Percentiles rank a stretch among this genome's conserved stretches.
phyloP scores from a whole-genome alignment of 2,888 invertebrate genomes.

The Chrysotoxum bicinctum region DNA sequence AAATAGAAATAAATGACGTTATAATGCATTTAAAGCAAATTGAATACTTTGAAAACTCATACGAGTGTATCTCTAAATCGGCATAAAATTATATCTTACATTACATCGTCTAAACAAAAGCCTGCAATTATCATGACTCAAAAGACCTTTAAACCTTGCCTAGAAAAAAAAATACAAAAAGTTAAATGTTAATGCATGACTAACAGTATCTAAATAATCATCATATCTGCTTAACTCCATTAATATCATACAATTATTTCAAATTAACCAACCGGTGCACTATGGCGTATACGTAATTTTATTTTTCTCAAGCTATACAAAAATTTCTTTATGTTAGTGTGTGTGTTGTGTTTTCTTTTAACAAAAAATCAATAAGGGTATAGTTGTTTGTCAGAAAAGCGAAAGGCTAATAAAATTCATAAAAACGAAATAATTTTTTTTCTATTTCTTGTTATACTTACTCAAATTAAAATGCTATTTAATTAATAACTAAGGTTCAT shows the following conservation, averaged over 20 bases:
- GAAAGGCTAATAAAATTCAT: background rate
- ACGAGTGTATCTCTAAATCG: background rate
- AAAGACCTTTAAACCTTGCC: constrained; percentile 3
- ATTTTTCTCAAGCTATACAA: background rate
- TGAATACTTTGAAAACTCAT: background rate
- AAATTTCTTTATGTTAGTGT: background rate
- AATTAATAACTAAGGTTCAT: constrained; percentile 50
- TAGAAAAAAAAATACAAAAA: background rate
- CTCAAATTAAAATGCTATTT: constrained; percentile 44
- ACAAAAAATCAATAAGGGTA: background rate
- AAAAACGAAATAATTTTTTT: background rate
- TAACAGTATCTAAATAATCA: constrained; percentile 1
- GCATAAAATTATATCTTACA: background rate
- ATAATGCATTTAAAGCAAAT: background rate
- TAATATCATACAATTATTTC: background rate
- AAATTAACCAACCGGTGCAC: background rate
- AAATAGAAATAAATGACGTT: too few relatives aligned
- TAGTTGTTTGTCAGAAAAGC: background rate
- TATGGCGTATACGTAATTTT: constrained; percentile 13
- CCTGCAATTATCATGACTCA: background rate
- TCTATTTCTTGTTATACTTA: background rate
- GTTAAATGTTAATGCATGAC: background rate
- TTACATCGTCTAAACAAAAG: background rate
- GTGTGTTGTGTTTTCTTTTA: too few relatives aligned
- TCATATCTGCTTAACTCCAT: background rate